Conservation (phyloP, 2,888 invertebrate species). For the Platycheirus rosarum region DNA sequence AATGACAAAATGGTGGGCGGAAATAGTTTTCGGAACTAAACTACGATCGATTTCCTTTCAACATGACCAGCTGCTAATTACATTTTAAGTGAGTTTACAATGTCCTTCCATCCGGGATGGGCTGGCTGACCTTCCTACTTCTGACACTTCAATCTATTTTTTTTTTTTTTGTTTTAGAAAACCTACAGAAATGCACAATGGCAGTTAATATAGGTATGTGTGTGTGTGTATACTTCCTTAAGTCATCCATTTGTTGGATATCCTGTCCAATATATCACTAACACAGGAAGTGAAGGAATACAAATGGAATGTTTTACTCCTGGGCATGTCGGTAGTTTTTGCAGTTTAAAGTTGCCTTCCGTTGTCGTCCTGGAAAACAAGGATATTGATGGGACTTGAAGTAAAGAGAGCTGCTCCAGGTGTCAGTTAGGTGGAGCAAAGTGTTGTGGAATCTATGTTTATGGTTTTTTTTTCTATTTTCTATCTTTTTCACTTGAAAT, state of each 20-base stretch:
- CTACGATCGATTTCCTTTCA: constrained; percentile 69
- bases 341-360: constrained; percentile 14
- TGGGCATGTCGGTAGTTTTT: constrained; percentile 26
- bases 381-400: constrained; percentile 49
- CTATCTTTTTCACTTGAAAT: constrained; percentile 70
- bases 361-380: constrained; percentile 31
- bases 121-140: constrained; percentile 20
- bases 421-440: background rate
- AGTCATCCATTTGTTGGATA: constrained; percentile 58
- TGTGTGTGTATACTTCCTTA: constrained; percentile 4
- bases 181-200: too few species aligned
- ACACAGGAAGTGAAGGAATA: constrained; percentile 10
- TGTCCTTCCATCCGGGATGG: constrained; percentile 29
- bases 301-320: constrained; percentile 24
- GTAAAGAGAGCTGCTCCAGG: constrained; percentile 8
- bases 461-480: constrained; percentile 26
- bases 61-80: constrained; percentile 66
- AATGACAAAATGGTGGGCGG: constrained; percentile 26
- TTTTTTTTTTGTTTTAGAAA: background rate
- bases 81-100: constrained; percentile 71
- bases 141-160: constrained; percentile 3
- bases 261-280: constrained; percentile 61
- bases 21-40: constrained; percentile 48
- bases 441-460: background rate
- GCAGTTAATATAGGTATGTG: background rate